Conservation (phyloP, 2,888 invertebrate species). For the Aleiodes leptofemur region DNA sequence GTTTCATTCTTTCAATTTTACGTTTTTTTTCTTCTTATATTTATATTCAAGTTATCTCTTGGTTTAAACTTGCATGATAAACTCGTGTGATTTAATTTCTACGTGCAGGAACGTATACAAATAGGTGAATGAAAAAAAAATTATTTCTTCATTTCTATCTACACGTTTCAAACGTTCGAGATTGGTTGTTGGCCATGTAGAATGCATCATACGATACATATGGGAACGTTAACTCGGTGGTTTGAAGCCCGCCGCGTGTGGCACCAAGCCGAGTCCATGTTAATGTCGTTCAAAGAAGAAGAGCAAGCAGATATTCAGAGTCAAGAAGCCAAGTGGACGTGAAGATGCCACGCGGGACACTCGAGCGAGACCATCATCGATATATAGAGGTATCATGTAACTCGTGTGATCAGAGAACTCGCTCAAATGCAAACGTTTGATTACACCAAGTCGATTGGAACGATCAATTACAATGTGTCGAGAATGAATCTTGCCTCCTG, state of each 20-base stretch:
- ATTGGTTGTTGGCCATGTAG: slow-evolving; percentile 10
- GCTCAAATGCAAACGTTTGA: slow-evolving; percentile 53
- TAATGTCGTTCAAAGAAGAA: slow-evolving; percentile 4
- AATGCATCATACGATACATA: slow-evolving; percentile 74
- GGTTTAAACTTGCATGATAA: slow-evolving; percentile 21
- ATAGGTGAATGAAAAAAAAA: background rate
- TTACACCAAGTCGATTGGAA: slow-evolving; percentile 52
- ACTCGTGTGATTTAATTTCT: slow-evolving; percentile 20
- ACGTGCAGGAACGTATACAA: slow-evolving; percentile 12
- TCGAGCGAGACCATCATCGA: slow-evolving; percentile 27
- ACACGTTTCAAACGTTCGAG: slow-evolving; percentile 9
- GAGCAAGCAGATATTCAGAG: background rate
- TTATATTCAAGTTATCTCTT: slow-evolving; percentile 5
- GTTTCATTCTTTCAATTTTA: too few species aligned
- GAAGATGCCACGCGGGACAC: slow-evolving; percentile 22
- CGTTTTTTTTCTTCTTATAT: slow-evolving; percentile 24
- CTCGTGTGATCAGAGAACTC: slow-evolving; percentile 64
- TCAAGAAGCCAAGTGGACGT: slow-evolving; percentile 21
- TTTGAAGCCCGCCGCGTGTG: slow-evolving; percentile 73
- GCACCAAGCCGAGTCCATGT: slow-evolving; percentile 50
- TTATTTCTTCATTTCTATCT: background rate
- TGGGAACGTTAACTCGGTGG: slow-evolving; percentile 74
- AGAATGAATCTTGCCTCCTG: slow-evolving; percentile 51
- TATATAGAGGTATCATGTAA: slow-evolving; percentile 59
- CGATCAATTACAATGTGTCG: slow-evolving; percentile 69